Evolutionary conservation across 2,113 vertebrate species (phyloP), one percentile per base, ranked within the genome.

Genomic region (Stigmatopora nigra): DNA sequence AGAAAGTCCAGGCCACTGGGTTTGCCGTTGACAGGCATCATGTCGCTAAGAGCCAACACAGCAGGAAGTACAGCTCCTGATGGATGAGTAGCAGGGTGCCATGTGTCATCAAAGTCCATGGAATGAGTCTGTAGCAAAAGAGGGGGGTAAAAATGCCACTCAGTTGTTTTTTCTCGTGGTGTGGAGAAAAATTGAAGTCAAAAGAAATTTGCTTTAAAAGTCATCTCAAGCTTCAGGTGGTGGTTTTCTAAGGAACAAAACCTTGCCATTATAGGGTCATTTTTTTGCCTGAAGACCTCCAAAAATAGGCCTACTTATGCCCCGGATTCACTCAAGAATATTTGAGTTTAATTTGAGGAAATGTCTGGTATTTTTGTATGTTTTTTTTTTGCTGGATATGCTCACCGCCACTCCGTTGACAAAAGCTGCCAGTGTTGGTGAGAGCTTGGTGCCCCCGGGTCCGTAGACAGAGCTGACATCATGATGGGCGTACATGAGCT

Each of bases 81-180:
- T 0, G 93, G 94, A 36, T 95, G 93, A 19, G 93, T 94, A 69
- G 94, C 93, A 25, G 94, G 93, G 71, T 94, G 92, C 93, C 93
- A 94, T 5, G 92, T 94, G 63, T 94, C 93, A 14, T 95, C 94
- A 45, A 95, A 94, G 79, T 94, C 94, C 93, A 95, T 94, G 44
- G 94, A 93, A 77, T 95, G 93, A 67, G 89, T 88, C 93, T 94
- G 58, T 22, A 62, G 38, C 20, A 77, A 75, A n/a, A 48, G n/a
- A 25, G 56, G n/a, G 53, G 44, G 4, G 48, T 17, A 9, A 45
- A 11, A 45, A 44, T 45, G 7, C 12, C n/a, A 20, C 7, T 61
- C 19, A 3, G 13, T 11, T 6, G n/a, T 38, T 45, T 41, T 41
- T 56, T 31, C 14, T 56, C 14, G 5, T 13, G 5, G 14, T 60